phyloP scores from a whole-genome alignment of 1,140 invertebrate genomes.

The Galleria mellonella region DNA sequence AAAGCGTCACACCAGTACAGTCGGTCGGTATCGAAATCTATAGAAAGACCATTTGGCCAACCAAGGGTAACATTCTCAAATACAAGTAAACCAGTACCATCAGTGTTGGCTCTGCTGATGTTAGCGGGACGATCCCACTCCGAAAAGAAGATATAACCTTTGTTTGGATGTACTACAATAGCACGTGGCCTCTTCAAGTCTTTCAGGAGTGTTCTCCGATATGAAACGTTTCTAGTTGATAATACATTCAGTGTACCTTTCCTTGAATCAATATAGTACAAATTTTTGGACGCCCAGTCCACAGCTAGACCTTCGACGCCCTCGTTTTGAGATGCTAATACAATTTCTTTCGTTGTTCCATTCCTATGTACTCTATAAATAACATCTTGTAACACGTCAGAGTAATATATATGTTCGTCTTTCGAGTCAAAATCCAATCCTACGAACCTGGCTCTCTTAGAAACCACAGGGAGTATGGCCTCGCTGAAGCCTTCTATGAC shows the following conservation, averaged over 20 bases:
- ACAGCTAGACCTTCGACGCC: constrained; percentile 97
- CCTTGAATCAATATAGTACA: constrained; percentile 98
- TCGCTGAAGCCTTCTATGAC: constrained; percentile 94
- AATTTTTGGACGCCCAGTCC: constrained; percentile 97
- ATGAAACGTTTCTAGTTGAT: constrained; percentile 88
- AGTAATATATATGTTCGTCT: constrained; percentile 96
- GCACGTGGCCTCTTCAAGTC: constrained; percentile 94
- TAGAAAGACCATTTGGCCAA: constrained; percentile 96
- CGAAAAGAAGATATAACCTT: constrained; percentile 95
- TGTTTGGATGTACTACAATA: constrained; percentile 97
- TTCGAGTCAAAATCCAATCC: constrained; percentile 97
- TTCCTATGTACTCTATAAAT: constrained; percentile 94
- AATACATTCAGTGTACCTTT: constrained; percentile 97
- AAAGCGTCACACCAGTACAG: constrained; percentile 97
- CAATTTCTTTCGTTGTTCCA: constrained; percentile 92
- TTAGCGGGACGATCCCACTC: constrained; percentile 98
- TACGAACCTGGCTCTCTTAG: constrained; percentile 93
- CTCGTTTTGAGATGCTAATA: constrained; percentile 96
- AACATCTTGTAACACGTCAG: constrained; percentile 96
- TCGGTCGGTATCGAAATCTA: constrained; percentile 90
- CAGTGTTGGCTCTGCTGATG: constrained; percentile 92
- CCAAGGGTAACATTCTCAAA: constrained; percentile 95
- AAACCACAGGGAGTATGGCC: constrained; percentile 93
- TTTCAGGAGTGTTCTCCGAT: constrained; percentile 88
- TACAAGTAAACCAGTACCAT: constrained; percentile 89